Percentiles rank a stretch among this genome's conserved stretches.
Conservation (phyloP, 2,113 vertebrate genomes). For the Nothobranchius kuhntae region DNA sequence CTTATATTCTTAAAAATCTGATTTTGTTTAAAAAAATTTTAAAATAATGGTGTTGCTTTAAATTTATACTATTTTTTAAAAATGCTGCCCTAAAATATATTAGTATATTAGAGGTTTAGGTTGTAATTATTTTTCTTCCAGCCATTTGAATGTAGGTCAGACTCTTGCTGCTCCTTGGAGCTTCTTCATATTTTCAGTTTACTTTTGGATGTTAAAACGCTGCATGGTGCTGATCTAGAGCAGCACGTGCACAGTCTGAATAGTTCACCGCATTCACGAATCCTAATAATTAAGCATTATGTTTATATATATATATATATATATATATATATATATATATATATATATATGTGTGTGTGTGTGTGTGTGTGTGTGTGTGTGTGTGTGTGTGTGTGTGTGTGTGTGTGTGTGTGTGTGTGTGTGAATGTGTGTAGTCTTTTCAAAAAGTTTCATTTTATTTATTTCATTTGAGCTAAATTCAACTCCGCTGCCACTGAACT, state of each 20-base stretch:
- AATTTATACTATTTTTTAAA: background rate
- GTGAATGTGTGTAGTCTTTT: too few relatives aligned
- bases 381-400: too few relatives aligned
- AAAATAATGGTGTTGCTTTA: background rate
- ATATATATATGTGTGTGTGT: too few relatives aligned
- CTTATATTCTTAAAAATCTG: background rate
- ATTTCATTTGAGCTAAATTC: constrained; percentile 71
- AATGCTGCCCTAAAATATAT: background rate
- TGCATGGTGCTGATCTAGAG: background rate
- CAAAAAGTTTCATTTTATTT: constrained; percentile 27
- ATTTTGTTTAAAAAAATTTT: too few relatives aligned
- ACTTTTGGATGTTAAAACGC: constrained; percentile 11
- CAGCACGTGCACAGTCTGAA: too few relatives aligned
- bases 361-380: too few relatives aligned
- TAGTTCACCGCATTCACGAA: too few relatives aligned
- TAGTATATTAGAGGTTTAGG: background rate
- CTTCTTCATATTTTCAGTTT: constrained; percentile 26
- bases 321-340: too few relatives aligned
- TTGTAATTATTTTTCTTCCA: background rate
- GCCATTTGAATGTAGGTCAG: constrained; percentile 49
- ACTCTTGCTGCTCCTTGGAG: constrained; percentile 16
- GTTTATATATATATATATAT: too few relatives aligned
- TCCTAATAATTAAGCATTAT: too few relatives aligned
- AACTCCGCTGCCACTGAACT: constrained; percentile 72
- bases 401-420: too few relatives aligned